Evolutionary conservation across 2,113 vertebrate species (phyloP).

Genomic region (Illadopsis cleaveri): DNA sequence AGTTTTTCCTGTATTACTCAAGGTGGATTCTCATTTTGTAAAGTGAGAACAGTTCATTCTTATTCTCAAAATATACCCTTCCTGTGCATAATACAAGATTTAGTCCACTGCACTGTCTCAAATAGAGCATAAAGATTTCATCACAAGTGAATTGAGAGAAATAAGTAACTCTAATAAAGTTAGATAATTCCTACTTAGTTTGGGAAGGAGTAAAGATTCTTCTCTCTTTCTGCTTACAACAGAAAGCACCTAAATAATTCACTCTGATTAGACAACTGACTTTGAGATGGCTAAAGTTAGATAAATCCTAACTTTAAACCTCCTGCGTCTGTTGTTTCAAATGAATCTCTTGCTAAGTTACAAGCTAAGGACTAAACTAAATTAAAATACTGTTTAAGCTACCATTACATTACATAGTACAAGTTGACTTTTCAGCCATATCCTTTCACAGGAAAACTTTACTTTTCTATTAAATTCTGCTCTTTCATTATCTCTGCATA

Average conservation of each 20-base stretch:
- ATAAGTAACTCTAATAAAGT: neutral
- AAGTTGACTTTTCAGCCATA: neutral
- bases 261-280: neutral
- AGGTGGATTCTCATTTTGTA: neutral
- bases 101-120: neutral
- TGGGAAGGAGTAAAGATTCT: neutral
- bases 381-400: neutral
- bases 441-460: neutral
- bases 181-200: constrained; percentile 1
- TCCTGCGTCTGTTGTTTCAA: neutral
- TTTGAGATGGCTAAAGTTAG: neutral
- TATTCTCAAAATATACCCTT: neutral
- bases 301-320: neutral
- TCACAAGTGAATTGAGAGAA: neutral
- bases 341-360: neutral
- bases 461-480: neutral
- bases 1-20: neutral
- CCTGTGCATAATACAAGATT: neutral
- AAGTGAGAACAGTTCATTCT: neutral
- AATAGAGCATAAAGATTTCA: neutral
- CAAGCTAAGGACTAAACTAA: neutral
- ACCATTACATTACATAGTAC: neutral
- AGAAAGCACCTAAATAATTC: neutral
- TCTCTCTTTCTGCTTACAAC: neutral
- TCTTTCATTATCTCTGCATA: neutral